These are phyloP conservation scores for Holcopasites calliopsidis DNA, from an alignment of 1,140 invertebrate genomes.

Conservation along the genomic window DNA sequence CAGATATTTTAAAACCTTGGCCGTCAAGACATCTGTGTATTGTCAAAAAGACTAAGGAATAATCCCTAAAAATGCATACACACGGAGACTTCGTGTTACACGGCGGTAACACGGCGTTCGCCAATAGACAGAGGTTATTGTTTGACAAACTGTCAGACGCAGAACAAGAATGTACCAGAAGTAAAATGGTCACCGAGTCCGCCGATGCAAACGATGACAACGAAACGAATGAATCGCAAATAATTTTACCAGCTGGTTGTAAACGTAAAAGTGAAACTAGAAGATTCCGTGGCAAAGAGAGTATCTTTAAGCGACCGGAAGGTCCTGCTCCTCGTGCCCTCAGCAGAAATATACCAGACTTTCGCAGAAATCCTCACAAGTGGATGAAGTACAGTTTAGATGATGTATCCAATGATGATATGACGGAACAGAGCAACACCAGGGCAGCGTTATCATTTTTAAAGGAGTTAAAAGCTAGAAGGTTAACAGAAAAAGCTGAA, in stretches of 20 bases:
- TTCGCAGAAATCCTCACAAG: slow-evolving; percentile 87
- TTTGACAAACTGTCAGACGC: slow-evolving; percentile 72
- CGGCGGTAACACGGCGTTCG: slow-evolving; percentile 62
- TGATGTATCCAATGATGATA: slow-evolving; percentile 85
- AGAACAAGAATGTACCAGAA: slow-evolving; percentile 56
- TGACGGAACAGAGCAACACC: slow-evolving; percentile 87
- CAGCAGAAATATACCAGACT: slow-evolving; percentile 82
- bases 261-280: slow-evolving; percentile 55
- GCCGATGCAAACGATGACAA: background rate
- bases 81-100: slow-evolving; percentile 52
- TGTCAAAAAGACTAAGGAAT: too few species aligned
- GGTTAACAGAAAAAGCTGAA: slow-evolving; percentile 59
- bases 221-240: background rate
- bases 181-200: background rate
- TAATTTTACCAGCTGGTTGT: background rate
- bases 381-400: slow-evolving; percentile 88
- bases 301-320: slow-evolving; percentile 87
- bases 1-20: too few species aligned
- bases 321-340: slow-evolving; percentile 81
- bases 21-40: too few species aligned
- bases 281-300: slow-evolving; percentile 83
- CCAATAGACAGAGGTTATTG: slow-evolving; percentile 72
- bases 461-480: slow-evolving; percentile 82
- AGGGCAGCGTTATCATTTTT: slow-evolving; percentile 86
- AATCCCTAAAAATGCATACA: slow-evolving; percentile 52